Conservation (phyloP, 2,797 vertebrate genomes). For the Otolemur crassicaudatus region DNA sequence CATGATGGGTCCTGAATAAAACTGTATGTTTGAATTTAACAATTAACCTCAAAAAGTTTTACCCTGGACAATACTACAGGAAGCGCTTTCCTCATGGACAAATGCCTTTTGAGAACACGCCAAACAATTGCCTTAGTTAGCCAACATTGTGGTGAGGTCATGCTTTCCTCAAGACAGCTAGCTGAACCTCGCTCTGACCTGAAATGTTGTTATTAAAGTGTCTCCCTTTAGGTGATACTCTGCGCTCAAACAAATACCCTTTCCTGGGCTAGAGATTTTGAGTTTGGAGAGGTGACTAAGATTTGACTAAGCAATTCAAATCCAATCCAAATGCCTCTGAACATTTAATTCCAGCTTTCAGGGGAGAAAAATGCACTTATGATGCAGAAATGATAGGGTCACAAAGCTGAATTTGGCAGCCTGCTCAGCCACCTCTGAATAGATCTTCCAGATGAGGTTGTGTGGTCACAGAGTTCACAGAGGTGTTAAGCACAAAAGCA, state of each 20-base stretch:
- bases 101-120: neutral
- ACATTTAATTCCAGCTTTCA: constrained; percentile 74
- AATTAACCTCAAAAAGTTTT: neutral
- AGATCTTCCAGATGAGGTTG: constrained; percentile 84
- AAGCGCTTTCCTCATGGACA: neutral
- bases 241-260: neutral
- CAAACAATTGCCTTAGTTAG: neutral
- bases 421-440: constrained; percentile 77
- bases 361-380: constrained; percentile 75
- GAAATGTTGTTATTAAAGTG: constrained; percentile 52
- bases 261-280: neutral
- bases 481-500: constrained; percentile 85
- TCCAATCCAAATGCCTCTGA: constrained; percentile 78
- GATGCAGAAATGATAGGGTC: constrained; percentile 77
- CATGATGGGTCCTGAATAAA: neutral
- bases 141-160: neutral
- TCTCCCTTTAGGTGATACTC: constrained; percentile 64
- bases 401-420: constrained; percentile 67
- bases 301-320: constrained; percentile 29
- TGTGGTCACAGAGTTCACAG: constrained; percentile 76
- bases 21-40: neutral
- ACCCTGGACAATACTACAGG: too few species aligned
- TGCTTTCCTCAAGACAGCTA: constrained; percentile 26
- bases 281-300: constrained; percentile 59
- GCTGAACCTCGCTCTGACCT: constrained; percentile 38